Evolutionary conservation across 2,888 invertebrate species (phyloP), one percentile per base, ranked within the genome.

Genomic region (Ornithoptera priamus): DNA sequence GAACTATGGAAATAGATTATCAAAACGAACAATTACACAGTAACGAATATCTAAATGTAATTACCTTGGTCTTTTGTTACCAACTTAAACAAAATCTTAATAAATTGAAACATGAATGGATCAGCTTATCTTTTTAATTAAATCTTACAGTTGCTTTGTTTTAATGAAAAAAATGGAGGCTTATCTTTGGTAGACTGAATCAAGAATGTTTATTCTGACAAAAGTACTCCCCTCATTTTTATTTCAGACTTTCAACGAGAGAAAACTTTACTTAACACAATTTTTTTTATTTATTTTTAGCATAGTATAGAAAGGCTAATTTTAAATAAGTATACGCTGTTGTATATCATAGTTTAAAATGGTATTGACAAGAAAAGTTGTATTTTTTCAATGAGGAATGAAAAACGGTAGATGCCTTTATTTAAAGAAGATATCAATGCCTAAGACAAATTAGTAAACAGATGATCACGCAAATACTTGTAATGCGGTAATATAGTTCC

Each of bases 61-160:
- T n/a, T n/a, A n/a, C n/a, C 7, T 53, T n/a, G n/a, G n/a, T 12
- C n/a, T 53, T 53, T 53, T 53, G n/a, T 53, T 53, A 53, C 18
- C n/a, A 53, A 53, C 18, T 53, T 53, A 6, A 53, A 53, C 6
- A 53, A n/a, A 53, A 53, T 53, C 53, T 53, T 53, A 53, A 53
- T 53, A 53, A 53, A 53, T 53, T 53, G 53, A n/a, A 53, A 53
- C n/a, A n/a, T n/a, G n/a, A n/a, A 53, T 53, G 18, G 59, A 65
- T n/a, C 65, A 30, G 46, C 65, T 24, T 65, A 65, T 65, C 65
- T 65, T 59, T 65, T 65, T 65, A 65, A 65, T 65, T 65, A 65
- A 65, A 67, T 62, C 61, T 67, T 62, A 30, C 20, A 57, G 62
- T 62, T 42, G 62, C 36, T 53, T 62, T 53, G 67, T 57, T 56